phyloP scores from a whole-genome alignment of 2,797 vertebrate species.

The Botia almorhae region DNA sequence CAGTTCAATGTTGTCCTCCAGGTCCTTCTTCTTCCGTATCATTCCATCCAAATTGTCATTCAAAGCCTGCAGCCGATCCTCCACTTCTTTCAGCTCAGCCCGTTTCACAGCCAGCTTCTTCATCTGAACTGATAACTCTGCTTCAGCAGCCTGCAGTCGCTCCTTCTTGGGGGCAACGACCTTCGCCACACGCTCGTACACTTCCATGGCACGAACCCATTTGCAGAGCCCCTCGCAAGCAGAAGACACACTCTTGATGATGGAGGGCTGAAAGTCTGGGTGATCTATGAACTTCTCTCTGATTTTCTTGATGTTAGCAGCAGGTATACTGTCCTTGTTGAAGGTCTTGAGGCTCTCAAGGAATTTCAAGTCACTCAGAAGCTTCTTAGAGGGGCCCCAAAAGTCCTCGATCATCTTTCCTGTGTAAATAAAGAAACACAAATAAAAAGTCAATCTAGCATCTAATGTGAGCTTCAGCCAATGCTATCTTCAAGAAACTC shows the following conservation, averaged over 20 bases:
- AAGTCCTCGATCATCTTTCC: conserved; percentile 95
- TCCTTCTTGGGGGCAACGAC: conserved; percentile 90
- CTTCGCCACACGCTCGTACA: conserved; percentile 89
- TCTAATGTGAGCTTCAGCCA: too few relatives aligned
- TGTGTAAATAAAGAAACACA: conserved; percentile 60
- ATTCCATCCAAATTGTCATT: conserved; percentile 84
- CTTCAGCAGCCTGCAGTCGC: conserved; percentile 81
- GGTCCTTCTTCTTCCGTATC: conserved; percentile 81
- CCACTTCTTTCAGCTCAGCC: conserved; percentile 85
- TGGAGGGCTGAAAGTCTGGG: conserved; percentile 86
- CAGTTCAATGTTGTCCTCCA: conserved; percentile 88
- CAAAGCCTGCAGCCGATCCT: conserved; percentile 82
- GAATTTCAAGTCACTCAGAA: conserved; percentile 93
- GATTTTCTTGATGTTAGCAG: conserved; percentile 85
- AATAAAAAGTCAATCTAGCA: too few relatives aligned
- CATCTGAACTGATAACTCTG: conserved; percentile 81
- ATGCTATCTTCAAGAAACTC: too few relatives aligned
- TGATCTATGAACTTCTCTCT: conserved; percentile 88
- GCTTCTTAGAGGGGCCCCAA: conserved; percentile 91
- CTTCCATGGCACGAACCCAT: conserved; percentile 94
- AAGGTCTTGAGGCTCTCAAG: conserved; percentile 87
- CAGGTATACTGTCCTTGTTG: conserved; percentile 90
- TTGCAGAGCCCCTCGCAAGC: conserved; percentile 94
- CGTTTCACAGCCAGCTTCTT: conserved; percentile 82
- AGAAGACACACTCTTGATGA: conserved; percentile 92